Base-by-base conservation (phyloP, 1,140 invertebrate species). In the Megalopta genalis region DNA sequence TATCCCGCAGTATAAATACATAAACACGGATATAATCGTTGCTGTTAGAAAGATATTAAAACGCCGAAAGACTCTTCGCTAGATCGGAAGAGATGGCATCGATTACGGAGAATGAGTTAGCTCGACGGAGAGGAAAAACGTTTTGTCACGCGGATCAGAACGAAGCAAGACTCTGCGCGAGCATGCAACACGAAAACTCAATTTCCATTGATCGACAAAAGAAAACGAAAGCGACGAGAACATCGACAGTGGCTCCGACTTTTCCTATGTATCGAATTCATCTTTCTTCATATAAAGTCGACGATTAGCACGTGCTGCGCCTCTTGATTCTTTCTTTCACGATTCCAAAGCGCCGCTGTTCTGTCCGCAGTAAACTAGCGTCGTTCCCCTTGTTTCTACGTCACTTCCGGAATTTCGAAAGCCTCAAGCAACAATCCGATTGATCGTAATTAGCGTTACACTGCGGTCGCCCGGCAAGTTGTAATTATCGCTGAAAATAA, bases 81-180 rank as follows among this genome's bases (percentile, higher is more conserved):
- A 42, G 2, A 46, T 9, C 42, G 9, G 42, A 46, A 46, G 42
- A 46, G 10, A 46, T 12, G 42, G 42, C 14, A 14, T 46, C 42
- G 42, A 46, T 46, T 46, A 52, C 16, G 49, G 49, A 52, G 49
- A 52, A 52, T 2, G 49, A 18, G 16, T 18, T 16, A 52, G 16
- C 14, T 16, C 14, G 49, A 52, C 16, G 16, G 23, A 32, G 23
- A 62, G 23, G 9, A 27, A 12, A 37, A 18, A 16, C 18, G 8
- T 37, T 57, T 37, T 64, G 21, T 54, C 60, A 52, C 71, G 54
- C 32, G 54, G 59, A 67, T 63, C 37, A 81, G 70, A 85, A 81
- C 79, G 69, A 84, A 81, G 82, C 77, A 85, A 85, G 82, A 85
- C 83, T 85, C 83, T 54, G 37, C 32, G 46, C 32, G 68, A 68